Conservation (phyloP, 2,888 invertebrate species). For the Hymenopus coronatus region DNA sequence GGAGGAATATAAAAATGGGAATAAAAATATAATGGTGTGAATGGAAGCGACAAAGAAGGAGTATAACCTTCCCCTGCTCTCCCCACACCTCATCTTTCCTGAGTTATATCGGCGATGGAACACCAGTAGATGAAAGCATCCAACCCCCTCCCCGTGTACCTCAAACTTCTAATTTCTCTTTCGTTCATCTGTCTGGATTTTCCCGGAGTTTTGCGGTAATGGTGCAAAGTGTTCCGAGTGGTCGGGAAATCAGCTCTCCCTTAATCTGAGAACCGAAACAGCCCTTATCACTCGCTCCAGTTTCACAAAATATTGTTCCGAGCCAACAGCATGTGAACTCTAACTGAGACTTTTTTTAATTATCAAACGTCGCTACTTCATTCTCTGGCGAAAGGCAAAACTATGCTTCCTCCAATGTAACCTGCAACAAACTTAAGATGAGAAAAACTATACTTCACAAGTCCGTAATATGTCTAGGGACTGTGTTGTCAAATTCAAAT, state of each 20-base stretch:
- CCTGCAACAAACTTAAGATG: too few relatives aligned
- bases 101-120: background rate
- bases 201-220: background rate
- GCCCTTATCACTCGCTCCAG: background rate
- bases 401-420: too few relatives aligned
- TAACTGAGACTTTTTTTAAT: too few relatives aligned
- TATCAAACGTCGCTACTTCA: too few relatives aligned
- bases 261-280: background rate
- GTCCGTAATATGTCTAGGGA: too few relatives aligned
- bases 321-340: too few relatives aligned
- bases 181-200: slow-evolving; percentile 13
- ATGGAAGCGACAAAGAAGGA: background rate
- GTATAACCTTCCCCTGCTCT: background rate
- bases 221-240: background rate
- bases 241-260: background rate
- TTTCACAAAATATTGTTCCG: too few relatives aligned
- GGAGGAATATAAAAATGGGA: background rate
- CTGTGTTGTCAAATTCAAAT: too few relatives aligned
- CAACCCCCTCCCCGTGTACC: background rate
- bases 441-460: too few relatives aligned
- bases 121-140: too few relatives aligned
- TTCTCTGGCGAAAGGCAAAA: too few relatives aligned
- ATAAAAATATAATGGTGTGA: background rate
- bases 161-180: background rate
- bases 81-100: background rate